phyloP scores from a whole-genome alignment of 2,113 vertebrate genomes.

The Zapornia atra region DNA sequence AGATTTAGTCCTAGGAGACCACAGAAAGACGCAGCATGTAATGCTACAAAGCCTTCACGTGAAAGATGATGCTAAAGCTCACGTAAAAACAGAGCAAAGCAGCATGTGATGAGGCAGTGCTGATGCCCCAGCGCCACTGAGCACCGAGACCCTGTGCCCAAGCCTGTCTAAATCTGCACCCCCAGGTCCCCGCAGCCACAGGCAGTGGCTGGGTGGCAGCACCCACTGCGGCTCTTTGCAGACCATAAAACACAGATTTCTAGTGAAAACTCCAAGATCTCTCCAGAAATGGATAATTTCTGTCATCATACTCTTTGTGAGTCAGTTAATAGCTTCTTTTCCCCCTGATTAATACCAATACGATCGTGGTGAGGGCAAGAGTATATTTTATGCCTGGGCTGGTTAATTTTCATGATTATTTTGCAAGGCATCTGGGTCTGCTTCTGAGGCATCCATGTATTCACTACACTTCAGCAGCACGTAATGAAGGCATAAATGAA shows the following conservation, averaged over 20 bases:
- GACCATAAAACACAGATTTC: not conserved
- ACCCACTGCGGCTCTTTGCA: not conserved
- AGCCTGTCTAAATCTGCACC: not conserved
- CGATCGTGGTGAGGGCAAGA: not conserved
- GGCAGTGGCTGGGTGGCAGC: not conserved
- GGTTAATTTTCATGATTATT: not conserved
- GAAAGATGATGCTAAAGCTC: not conserved
- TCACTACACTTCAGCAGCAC: not conserved
- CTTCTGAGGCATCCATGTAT: not conserved
- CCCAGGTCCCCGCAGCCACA: rapidly evolving
- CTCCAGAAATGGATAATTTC: not conserved
- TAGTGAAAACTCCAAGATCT: not conserved
- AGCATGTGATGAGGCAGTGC: not conserved
- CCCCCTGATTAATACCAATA: not conserved
- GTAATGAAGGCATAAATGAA: not conserved
- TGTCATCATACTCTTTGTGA: not conserved
- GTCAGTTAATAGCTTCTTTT: not conserved
- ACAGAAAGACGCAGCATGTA: rapidly evolving
- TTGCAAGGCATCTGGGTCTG: not conserved
- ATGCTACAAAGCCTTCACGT: rapidly evolving
- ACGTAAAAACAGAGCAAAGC: not conserved
- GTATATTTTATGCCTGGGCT: not conserved
- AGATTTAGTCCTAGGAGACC: not conserved
- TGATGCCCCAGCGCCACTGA: rapidly evolving
- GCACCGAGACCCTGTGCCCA: rapidly evolving